Conservation (phyloP, 2,888 invertebrate species). For the Cacoxenus indagator region DNA sequence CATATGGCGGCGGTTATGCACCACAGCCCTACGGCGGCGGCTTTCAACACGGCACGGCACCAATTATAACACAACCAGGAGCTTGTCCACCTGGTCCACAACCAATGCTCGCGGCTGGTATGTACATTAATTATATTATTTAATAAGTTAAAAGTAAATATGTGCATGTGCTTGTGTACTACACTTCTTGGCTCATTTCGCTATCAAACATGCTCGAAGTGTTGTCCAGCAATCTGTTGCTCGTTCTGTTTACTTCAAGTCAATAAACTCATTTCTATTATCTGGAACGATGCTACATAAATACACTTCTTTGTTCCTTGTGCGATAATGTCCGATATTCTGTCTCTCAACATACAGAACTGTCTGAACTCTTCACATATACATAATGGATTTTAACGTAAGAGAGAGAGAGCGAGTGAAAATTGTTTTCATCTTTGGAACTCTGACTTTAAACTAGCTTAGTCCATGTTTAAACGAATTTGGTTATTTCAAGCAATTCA, state of each 20-base stretch:
- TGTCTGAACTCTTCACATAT: not conserved
- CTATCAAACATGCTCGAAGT: constrained; percentile 37
- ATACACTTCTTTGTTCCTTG: constrained; percentile 6
- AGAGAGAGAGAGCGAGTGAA: no score
- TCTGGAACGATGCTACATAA: not conserved
- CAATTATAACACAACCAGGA: constrained; percentile 65
- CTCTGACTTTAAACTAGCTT: no score
- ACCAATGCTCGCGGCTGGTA: constrained; percentile 36
- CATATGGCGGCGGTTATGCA: constrained; percentile 20
- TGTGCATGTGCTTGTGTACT: not conserved
- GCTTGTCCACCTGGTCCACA: constrained; percentile 43
- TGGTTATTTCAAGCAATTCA: no score
- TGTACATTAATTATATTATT: constrained; percentile 22
- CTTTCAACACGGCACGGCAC: constrained; percentile 47
- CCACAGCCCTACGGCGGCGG: constrained; percentile 37
- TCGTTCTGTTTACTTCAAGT: not conserved
- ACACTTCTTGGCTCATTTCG: constrained; percentile 17
- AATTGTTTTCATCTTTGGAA: no score
- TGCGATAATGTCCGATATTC: not conserved
- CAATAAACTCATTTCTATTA: constrained; percentile 18
- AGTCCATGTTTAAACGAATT: no score
- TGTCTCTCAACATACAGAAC: not conserved
- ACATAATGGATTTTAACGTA: not conserved
- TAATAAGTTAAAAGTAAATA: not conserved
- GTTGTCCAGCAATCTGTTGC: constrained; percentile 17